These are phyloP conservation scores for Prunella fulvescens DNA, from an alignment of 2,113 vertebrate species.

Conservation along the genomic window DNA sequence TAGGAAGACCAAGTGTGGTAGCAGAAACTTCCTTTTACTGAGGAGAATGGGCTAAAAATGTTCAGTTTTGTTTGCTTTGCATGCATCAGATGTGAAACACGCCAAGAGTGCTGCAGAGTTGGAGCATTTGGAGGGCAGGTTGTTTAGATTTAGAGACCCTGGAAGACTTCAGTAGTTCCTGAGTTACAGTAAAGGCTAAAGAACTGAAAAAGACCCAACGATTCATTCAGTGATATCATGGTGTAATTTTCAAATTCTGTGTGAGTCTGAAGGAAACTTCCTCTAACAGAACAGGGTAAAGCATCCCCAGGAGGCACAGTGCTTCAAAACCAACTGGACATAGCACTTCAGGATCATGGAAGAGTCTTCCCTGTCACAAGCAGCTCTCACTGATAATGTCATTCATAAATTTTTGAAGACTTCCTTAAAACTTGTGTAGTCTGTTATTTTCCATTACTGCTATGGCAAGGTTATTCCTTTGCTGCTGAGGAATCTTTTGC, in stretches of 20 bases:
- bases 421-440: not conserved
- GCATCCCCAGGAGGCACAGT: rapidly evolving
- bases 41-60: not conserved
- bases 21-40: not conserved
- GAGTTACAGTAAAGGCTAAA: not conserved
- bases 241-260: not conserved
- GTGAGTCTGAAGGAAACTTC: rapidly evolving
- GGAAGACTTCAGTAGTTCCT: not conserved
- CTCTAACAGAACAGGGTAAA: not conserved
- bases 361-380: not conserved
- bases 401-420: not conserved
- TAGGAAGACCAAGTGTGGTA: not conserved
- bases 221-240: not conserved
- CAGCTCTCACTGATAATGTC: not conserved
- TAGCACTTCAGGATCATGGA: not conserved
- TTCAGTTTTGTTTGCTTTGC: not conserved
- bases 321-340: not conserved
- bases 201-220: not conserved
- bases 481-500: not conserved
- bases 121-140: not conserved
- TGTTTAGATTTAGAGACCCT: not conserved
- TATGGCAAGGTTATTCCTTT: not conserved
- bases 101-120: not conserved
- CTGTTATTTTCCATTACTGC: not conserved
- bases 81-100: rapidly evolving